Conservation (phyloP, 2,888 invertebrate species). For the Siphlonurus alternatus region DNA sequence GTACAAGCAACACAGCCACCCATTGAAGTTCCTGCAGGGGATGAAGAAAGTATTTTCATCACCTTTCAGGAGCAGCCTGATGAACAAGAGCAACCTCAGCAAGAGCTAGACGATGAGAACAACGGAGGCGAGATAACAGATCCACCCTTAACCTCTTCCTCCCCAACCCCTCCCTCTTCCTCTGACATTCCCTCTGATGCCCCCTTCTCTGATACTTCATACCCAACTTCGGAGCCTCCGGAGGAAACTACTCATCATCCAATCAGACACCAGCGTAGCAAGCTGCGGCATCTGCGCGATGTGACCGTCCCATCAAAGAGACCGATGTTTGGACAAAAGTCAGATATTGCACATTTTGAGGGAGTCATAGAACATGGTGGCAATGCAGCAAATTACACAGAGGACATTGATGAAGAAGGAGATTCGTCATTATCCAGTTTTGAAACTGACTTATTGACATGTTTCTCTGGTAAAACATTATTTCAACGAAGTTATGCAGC, state of each 20-base stretch:
- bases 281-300: not conserved
- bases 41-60: conserved; percentile 9
- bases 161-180: no score
- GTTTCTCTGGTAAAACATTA: conserved; percentile 31
- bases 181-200: no score
- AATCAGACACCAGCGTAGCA: not conserved
- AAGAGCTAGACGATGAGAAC: not conserved
- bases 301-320: not conserved
- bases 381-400: conserved; percentile 19
- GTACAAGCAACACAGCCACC: not conserved
- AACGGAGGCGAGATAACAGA: not conserved
- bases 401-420: conserved; percentile 35
- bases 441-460: conserved; percentile 55
- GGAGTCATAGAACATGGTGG: conserved; percentile 6
- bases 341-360: not conserved
- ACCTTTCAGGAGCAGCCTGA: conserved; percentile 1
- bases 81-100: not conserved
- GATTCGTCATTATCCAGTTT: conserved; percentile 67
- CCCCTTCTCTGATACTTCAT: no score
- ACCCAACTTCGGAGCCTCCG: not conserved
- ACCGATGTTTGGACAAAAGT: not conserved
- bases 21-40: conserved; percentile 11
- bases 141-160: no score
- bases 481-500: not conserved
- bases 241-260: not conserved